Percentiles rank a stretch among this genome's conserved stretches.
Conservation (phyloP, 1,140 invertebrate genomes). For the Dreissena rostriformis region DNA sequence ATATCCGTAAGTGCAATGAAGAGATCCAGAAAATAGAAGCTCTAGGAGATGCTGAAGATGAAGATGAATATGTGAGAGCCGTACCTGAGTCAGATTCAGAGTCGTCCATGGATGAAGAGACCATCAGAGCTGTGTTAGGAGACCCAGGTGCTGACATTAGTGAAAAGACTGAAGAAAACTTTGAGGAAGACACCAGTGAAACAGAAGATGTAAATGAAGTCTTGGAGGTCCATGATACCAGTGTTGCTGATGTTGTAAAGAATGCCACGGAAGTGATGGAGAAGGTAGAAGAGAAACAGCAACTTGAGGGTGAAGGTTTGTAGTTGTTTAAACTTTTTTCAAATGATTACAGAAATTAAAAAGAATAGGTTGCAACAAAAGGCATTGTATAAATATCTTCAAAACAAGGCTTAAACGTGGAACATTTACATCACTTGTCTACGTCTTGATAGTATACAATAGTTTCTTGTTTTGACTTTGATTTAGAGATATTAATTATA, state of each 20-base stretch:
- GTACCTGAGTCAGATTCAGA: slow-evolving; percentile 31
- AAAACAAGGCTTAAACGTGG: too few species aligned
- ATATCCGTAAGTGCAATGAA: slow-evolving; percentile 36
- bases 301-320: too few species aligned
- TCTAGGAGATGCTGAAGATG: slow-evolving; percentile 7
- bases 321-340: too few species aligned
- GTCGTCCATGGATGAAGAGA: slow-evolving; percentile 42
- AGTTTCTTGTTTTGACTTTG: too few species aligned
- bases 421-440: too few species aligned
- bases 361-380: too few species aligned
- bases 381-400: too few species aligned
- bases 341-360: too few species aligned
- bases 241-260: background rate
- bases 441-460: too few species aligned
- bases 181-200: background rate
- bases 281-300: too few species aligned
- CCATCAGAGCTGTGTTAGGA: slow-evolving; percentile 22
- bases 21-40: slow-evolving; percentile 46
- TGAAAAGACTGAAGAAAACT: background rate
- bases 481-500: too few species aligned
- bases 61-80: background rate
- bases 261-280: background rate
- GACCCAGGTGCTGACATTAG: background rate
- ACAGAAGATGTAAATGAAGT: slow-evolving; percentile 16
- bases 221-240: background rate